Percentiles rank a stretch among this genome's conserved stretches.
These are phyloP conservation scores for Stichodactyla mertensii DNA, from an alignment of 64 coral and sea anemone genomes.

Conservation along the genomic window DNA sequence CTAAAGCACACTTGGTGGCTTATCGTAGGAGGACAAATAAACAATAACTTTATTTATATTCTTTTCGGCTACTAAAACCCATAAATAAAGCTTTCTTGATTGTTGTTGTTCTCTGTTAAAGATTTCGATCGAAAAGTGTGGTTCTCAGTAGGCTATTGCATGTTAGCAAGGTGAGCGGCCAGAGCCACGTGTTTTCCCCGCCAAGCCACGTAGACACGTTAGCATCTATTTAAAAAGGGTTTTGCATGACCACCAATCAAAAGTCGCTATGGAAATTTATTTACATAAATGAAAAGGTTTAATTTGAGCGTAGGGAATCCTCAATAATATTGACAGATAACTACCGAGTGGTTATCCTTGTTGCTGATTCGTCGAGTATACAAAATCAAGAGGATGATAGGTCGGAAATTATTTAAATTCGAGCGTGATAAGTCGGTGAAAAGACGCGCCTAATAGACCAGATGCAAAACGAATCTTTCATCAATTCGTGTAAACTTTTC, in stretches of 20 bases:
- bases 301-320: neutral
- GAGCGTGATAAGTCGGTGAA: neutral
- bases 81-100: neutral
- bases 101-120: neutral
- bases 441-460: neutral
- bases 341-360: neutral
- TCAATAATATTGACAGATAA: conserved; percentile 4
- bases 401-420: neutral
- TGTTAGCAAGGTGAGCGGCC: neutral
- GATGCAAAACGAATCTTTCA: neutral
- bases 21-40: neutral
- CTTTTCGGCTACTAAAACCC: neutral
- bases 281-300: neutral
- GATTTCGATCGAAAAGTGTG: neutral
- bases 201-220: neutral
- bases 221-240: neutral
- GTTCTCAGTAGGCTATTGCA: neutral
- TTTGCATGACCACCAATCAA: neutral
- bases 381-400: neutral
- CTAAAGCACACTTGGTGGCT: neutral
- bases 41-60: neutral
- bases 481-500: neutral
- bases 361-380: neutral
- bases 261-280: neutral
- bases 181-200: conserved; percentile 1